phyloP scores from a whole-genome alignment of 2,797 vertebrate genomes.

The Galago senegalensis region DNA sequence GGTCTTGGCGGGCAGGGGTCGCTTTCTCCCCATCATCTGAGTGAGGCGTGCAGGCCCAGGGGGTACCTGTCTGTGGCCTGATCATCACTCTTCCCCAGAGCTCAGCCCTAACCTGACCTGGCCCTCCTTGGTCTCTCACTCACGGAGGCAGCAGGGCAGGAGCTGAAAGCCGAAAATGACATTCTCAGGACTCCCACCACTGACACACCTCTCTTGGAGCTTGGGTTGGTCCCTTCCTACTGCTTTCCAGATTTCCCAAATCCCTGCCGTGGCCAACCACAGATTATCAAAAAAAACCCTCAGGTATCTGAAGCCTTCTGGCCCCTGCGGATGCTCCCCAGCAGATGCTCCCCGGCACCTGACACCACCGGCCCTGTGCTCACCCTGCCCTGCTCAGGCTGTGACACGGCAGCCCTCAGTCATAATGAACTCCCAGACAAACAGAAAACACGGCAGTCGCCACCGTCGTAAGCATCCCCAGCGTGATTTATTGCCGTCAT shows the following conservation, averaged over 20 bases:
- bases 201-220: rapidly evolving
- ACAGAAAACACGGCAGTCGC: not conserved
- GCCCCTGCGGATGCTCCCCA: too few species aligned
- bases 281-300: not conserved
- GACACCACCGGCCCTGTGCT: not conserved
- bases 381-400: not conserved
- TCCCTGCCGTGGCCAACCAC: not conserved
- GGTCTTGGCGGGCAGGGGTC: not conserved
- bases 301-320: not conserved
- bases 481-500: constrained; percentile 78
- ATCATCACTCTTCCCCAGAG: not conserved
- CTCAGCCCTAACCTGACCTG: not conserved
- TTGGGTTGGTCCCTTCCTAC: not conserved
- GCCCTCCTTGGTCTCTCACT: not conserved
- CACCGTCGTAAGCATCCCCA: constrained; percentile 60
- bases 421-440: constrained; percentile 66
- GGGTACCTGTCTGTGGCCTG: not conserved
- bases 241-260: not conserved
- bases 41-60: not conserved
- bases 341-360: not conserved
- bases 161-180: not conserved
- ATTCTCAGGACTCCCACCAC: not conserved
- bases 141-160: too few species aligned
- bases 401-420: not conserved
- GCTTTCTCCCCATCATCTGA: not conserved